Base-by-base conservation (phyloP, 2,113 vertebrate species). In the Diphyllodes magnificus region DNA sequence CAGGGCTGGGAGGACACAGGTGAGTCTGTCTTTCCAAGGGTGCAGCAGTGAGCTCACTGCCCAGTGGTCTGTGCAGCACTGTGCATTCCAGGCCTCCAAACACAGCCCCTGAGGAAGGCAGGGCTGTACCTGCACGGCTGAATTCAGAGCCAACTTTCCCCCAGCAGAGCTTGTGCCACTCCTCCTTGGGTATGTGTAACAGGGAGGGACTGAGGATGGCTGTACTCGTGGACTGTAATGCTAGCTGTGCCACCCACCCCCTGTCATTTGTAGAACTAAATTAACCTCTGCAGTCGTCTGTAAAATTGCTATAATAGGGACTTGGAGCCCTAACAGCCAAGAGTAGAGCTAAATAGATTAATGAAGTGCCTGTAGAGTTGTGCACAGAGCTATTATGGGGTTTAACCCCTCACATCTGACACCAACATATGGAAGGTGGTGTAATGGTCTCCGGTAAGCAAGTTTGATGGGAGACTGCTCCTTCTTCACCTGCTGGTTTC, bases 281-380 rank as follows among this genome's bases (percentile, higher is more conserved):
- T 96, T 96, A 95, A 96, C 95, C 82, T 94, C 88, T 92, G 88
- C 93, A 94, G 49, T 95, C 82, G 82, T 84, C 93, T 96, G 88
- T 92, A 94, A 95, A 97, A 94, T 96, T 92, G 77, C 64, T 86
- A 0, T 94, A 82, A 86, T 82, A 86, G 77, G 65, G 51, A 64
- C 51, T 88, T 44, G 84, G 64, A 81, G 45, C 65, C 68, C 89
- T 73, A 81, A 83, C 37, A 93, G 64, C 82, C 82, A 84, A 78
- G 93, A 95, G 76, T 8, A 71, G 76, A 84, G 69, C 64, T 86
- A 94, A 96, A 93, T 14, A 94, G 49, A 96, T 81, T 92, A 95
- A 94, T 82, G 53, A 93, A 82, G 53, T 89, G 57, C 37, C 64
- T 89, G 77, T 79, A 65, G 60, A 89, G 76, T 89, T 75, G 79